Conservation (phyloP, 1,140 invertebrate species). For the Drosophila sulfurigaster region DNA sequence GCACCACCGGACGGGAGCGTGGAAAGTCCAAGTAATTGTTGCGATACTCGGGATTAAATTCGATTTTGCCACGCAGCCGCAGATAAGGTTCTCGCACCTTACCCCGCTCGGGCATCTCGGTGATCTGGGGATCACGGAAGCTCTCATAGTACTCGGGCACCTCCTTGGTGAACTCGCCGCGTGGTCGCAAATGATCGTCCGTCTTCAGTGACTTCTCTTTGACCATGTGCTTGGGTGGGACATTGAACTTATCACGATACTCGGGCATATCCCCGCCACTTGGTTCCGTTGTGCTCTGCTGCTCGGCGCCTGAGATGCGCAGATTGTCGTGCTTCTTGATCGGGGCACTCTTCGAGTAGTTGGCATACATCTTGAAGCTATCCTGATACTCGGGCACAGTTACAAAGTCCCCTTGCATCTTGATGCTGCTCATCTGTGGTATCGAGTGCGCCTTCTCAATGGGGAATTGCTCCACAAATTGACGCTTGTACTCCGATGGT, state of each 20-base stretch:
- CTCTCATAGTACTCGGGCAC: constrained; percentile 83
- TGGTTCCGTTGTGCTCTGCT: constrained; percentile 24
- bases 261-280: constrained; percentile 61
- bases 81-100: constrained; percentile 78
- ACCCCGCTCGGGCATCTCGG: constrained; percentile 79
- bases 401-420: constrained; percentile 76
- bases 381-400: constrained; percentile 80
- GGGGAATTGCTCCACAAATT: constrained; percentile 75
- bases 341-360: constrained; percentile 79
- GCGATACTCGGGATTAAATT: constrained; percentile 84
- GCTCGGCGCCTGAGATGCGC: constrained; percentile 67
- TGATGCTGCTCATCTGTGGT: constrained; percentile 79
- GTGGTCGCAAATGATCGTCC: constrained; percentile 71
- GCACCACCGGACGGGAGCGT: constrained; percentile 73
- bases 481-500: constrained; percentile 77
- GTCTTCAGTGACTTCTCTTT: constrained; percentile 77
- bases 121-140: constrained; percentile 83
- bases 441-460: constrained; percentile 82
- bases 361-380: constrained; percentile 82
- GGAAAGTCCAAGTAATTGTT: constrained; percentile 81
- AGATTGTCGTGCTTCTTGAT: constrained; percentile 82
- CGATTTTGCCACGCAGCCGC: constrained; percentile 79
- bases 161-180: constrained; percentile 79
- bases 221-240: constrained; percentile 70
- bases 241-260: constrained; percentile 77